phyloP scores from a whole-genome alignment of 2,888 invertebrate genomes.

The Ormia ochracea region DNA sequence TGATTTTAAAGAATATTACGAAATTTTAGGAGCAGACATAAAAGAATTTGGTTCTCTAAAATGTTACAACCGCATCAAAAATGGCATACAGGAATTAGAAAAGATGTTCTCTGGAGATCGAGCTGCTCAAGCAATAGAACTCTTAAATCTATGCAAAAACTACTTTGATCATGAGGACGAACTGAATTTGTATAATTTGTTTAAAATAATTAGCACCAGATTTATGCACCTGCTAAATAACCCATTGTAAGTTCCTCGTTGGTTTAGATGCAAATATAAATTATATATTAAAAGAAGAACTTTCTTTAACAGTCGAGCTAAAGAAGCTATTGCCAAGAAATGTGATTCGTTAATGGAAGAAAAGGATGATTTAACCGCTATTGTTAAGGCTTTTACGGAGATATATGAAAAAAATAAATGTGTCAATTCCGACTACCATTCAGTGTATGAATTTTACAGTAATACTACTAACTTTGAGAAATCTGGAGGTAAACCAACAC shows the following conservation, averaged over 20 bases:
- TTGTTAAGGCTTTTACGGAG: slow-evolving; percentile 65
- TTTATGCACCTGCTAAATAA: slow-evolving; percentile 69
- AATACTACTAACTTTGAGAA: neutral
- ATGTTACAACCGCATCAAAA: slow-evolving; percentile 73
- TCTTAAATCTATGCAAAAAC: slow-evolving; percentile 72
- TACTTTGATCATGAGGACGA: slow-evolving; percentile 71
- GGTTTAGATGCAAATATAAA: neutral
- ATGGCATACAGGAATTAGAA: slow-evolving; percentile 72
- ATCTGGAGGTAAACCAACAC: neutral
- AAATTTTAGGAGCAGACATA: slow-evolving; percentile 72
- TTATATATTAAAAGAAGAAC: neutral
- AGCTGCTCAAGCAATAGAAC: slow-evolving; percentile 69
- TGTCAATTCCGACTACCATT: neutral
- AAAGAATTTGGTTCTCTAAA: slow-evolving; percentile 70
- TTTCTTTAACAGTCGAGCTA: slow-evolving; percentile 61
- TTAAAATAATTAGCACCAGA: slow-evolving; percentile 71
- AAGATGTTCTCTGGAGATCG: slow-evolving; percentile 68
- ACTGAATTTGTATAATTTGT: slow-evolving; percentile 73
- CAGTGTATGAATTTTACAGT: neutral
- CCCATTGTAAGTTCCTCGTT: slow-evolving; percentile 71
- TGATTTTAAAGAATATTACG: slow-evolving; percentile 78
- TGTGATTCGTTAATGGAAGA: slow-evolving; percentile 67
- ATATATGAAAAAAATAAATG: neutral
- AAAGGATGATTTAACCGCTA: slow-evolving; percentile 68
- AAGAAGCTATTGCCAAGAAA: slow-evolving; percentile 64